Evolutionary conservation across 2,888 invertebrate species (phyloP).

Genomic region (Dimorphilus gyrociliatus): DNA sequence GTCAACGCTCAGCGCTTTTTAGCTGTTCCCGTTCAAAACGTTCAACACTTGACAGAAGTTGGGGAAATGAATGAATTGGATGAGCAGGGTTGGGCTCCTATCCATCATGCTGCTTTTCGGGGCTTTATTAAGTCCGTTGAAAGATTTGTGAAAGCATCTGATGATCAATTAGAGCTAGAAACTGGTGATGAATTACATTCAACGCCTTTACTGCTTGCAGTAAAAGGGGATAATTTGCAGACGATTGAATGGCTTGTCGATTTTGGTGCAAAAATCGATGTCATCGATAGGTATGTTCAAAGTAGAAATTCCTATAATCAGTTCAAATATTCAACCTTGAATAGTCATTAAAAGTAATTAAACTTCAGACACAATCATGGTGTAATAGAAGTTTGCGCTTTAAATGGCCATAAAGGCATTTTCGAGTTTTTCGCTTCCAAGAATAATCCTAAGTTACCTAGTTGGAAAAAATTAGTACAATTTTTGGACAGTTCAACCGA

Average conservation of each 20-base stretch:
- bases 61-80: constrained; percentile 21
- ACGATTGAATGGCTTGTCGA: constrained; percentile 23
- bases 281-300: no score
- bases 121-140: constrained; percentile 34
- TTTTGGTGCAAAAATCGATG: constrained; percentile 23
- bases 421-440: constrained; percentile 23
- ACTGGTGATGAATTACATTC: constrained; percentile 26
- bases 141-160: constrained; percentile 25
- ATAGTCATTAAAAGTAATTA: no score
- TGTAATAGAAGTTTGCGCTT: constrained; percentile 29
- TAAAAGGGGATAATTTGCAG: constrained; percentile 23
- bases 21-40: no score
- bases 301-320: no score
- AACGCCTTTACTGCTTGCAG: constrained; percentile 32
- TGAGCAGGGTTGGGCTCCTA: constrained; percentile 32
- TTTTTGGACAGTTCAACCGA: constrained; percentile 24
- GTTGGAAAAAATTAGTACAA: constrained; percentile 26
- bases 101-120: constrained; percentile 31
- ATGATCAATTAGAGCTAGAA: constrained; percentile 24
- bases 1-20: no score
- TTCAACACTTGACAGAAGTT: no score
- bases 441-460: constrained; percentile 20
- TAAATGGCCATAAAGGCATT: constrained; percentile 19
- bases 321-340: no score
- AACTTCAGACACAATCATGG: constrained; percentile 30